phyloP scores from a whole-genome alignment of 2,797 vertebrate genomes.

The Chaetodon trifasciatus region DNA sequence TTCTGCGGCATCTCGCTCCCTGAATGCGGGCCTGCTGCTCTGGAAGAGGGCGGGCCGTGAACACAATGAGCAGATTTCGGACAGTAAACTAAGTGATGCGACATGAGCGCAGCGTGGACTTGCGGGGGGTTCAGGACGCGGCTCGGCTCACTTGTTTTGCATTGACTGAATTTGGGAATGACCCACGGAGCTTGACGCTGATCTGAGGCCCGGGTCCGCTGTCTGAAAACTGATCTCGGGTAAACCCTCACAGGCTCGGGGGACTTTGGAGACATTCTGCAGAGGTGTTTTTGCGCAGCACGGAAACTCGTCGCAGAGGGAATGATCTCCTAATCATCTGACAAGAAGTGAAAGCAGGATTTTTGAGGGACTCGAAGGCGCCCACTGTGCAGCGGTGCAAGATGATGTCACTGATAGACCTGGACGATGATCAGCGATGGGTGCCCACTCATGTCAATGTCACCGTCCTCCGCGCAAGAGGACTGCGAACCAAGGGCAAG shows the following conservation, averaged over 20 bases:
- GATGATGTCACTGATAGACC: constrained; percentile 87
- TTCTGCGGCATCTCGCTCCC: constrained; percentile 73
- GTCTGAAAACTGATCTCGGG: constrained; percentile 53
- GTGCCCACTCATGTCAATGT: constrained; percentile 96
- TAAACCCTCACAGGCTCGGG: constrained; percentile 42
- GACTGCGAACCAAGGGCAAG: constrained; percentile 92
- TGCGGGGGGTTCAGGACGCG: constrained; percentile 9
- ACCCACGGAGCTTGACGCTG: constrained; percentile 19
- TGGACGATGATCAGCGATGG: constrained; percentile 91
- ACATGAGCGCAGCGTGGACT: constrained; percentile 39
- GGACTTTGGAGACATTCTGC: constrained; percentile 71
- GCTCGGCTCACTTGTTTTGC: constrained; percentile 43
- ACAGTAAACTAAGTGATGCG: constrained; percentile 61
- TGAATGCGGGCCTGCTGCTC: constrained; percentile 66
- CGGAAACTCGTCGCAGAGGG: constrained; percentile 36
- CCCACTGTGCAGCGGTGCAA: constrained; percentile 43
- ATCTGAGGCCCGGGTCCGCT: constrained; percentile 1
- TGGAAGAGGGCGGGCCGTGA: constrained; percentile 75
- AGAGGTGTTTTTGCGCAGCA: constrained; percentile 70
- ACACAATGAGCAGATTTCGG: constrained; percentile 64
- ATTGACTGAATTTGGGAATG: constrained; percentile 33
- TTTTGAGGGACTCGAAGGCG: background rate
- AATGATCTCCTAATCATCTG: constrained; percentile 42
- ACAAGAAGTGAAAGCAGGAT: constrained; percentile 19
- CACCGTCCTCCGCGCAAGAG: constrained; percentile 91